A percentile compares a stretch with the other conserved stretches of the same genome.
Evolutionary conservation across 2,888 invertebrate genomes (phyloP).

Genomic region (Bombylius major): DNA sequence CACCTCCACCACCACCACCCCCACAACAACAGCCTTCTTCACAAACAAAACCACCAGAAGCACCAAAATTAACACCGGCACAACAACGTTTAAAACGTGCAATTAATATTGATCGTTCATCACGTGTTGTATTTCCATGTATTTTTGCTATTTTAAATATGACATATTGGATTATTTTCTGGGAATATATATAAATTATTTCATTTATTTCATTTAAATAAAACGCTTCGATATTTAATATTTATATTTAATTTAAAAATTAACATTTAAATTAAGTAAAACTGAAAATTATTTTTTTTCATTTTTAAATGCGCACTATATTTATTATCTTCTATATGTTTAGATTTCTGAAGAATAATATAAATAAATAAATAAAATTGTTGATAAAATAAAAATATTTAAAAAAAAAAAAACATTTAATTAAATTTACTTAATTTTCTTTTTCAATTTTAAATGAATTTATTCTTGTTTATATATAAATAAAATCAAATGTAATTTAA

Average conservation of each 20-base stretch:
- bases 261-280: no score
- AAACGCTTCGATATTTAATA: not conserved
- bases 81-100: slow-evolving; percentile 51
- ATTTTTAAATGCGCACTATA: no score
- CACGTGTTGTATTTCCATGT: slow-evolving; percentile 56
- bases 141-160: slow-evolving; percentile 54
- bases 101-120: slow-evolving; percentile 57
- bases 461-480: no score
- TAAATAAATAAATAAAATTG: no score
- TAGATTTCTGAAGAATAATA: no score
- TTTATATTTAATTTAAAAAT: not conserved
- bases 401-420: no score
- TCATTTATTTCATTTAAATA: not conserved
- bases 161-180: slow-evolving; percentile 62
- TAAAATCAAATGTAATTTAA: no score
- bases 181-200: slow-evolving; percentile 49
- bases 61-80: slow-evolving; percentile 40
- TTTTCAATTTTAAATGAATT: no score
- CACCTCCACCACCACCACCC: slow-evolving; percentile 30
- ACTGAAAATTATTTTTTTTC: no score
- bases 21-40: slow-evolving; percentile 17
- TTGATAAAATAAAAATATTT: no score
- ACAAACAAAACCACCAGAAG: slow-evolving; percentile 26
- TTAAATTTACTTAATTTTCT: no score
- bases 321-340: no score